A percentile compares a stretch with the other conserved stretches of the same genome.
phyloP scores from a whole-genome alignment of 2,888 invertebrate species.

The Caenorhabditis afra region DNA sequence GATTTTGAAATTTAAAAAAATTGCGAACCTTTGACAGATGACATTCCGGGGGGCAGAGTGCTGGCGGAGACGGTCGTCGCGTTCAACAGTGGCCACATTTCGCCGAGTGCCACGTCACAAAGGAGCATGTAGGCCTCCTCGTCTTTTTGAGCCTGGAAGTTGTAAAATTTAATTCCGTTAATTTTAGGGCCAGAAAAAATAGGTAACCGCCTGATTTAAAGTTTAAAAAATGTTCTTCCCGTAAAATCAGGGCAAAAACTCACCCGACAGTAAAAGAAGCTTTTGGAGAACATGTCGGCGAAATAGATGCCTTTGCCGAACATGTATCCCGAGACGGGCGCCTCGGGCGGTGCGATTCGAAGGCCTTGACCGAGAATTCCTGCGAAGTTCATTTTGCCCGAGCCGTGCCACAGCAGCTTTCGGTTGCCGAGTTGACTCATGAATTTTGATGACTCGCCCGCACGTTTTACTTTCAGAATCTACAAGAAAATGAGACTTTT shows the following conservation, averaged over 20 bases:
- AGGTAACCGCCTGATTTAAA: slow-evolving; percentile 78
- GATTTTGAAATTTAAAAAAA: slow-evolving; percentile 84
- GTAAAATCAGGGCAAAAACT: too few species aligned
- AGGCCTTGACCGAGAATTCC: slow-evolving; percentile 92
- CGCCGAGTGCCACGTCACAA: slow-evolving; percentile 92
- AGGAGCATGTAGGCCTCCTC: slow-evolving; percentile 90
- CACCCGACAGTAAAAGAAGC: slow-evolving; percentile 74
- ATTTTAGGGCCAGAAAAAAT: slow-evolving; percentile 55
- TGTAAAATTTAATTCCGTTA: background rate
- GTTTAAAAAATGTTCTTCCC: too few species aligned
- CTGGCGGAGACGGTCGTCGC: slow-evolving; percentile 19
- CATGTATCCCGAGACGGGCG: slow-evolving; percentile 90
- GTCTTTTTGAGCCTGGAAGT: slow-evolving; percentile 80
- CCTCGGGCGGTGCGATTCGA: slow-evolving; percentile 97
- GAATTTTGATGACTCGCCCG: slow-evolving; percentile 85
- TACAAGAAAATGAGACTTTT: too few species aligned
- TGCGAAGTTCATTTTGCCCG: slow-evolving; percentile 93
- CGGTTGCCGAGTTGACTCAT: slow-evolving; percentile 82
- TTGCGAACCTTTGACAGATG: too few species aligned
- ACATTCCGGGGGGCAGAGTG: too few species aligned
- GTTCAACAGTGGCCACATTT: slow-evolving; percentile 84
- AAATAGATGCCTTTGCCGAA: slow-evolving; percentile 97
- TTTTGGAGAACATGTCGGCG: slow-evolving; percentile 97
- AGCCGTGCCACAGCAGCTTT: slow-evolving; percentile 87
- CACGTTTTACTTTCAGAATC: slow-evolving; percentile 82